Base-by-base conservation (phyloP, 1,140 invertebrate species). In the Cecropterus lyciades region DNA sequence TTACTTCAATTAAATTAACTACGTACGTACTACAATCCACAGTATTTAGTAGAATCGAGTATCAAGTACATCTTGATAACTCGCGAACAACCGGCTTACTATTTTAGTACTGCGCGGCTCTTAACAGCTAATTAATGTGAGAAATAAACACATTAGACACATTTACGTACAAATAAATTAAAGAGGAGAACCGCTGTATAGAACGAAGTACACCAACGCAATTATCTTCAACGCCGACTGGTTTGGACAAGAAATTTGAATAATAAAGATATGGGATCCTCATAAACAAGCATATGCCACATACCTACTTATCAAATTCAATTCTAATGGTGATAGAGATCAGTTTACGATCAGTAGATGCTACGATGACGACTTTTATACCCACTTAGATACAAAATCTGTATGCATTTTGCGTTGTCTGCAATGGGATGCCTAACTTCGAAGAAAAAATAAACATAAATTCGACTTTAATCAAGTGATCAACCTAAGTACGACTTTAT, bases 251-350 rank as follows among this genome's bases (percentile, higher is more conserved):
- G 67, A 80, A 67, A 85, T 85, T 84, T 81, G 70, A 82, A 89
- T 86, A 87, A 87, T 87, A 87, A 87, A 89, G 85, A 90, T 87
- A 88, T 69, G 71, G 75, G 70, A 71, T 77, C 64, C 67, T 75
- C 70, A 82, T 88, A 88, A 86, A 88, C 78, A 83, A 85, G 80
- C 84, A 90, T 88, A 90, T 77, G 79, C 80, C 85, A 90, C 87
- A 83, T 89, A 84, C 77, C 75, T 81, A 84, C 83, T 87, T 90
- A 87, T 84, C 82, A 85, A 86, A 82, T 85, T 85, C 81, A 84
- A 85, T 84, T 84, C 81, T 83, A 82, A 74, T 83, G 69, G 72
- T 60, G 77, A 45, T 68, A 77, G 24, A 82, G 82, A 85, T 57
- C 72, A 75, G 43, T 5, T 3, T 16, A 4, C 3, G 20, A 11